These are phyloP conservation scores for Monopis laevigella DNA, from an alignment of 2,888 invertebrate genomes.

Conservation along the genomic window DNA sequence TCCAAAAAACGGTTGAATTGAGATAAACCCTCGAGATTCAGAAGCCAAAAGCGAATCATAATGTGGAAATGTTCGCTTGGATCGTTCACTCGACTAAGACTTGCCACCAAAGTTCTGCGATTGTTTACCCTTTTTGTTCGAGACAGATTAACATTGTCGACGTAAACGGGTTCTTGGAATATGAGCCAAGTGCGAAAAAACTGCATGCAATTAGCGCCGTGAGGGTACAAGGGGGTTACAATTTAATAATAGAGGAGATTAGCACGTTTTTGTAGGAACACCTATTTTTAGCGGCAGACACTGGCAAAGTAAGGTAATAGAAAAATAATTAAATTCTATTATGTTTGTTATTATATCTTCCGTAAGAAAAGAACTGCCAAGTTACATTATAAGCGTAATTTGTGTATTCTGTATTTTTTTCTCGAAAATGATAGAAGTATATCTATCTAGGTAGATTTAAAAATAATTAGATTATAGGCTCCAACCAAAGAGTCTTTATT, in stretches of 20 bases:
- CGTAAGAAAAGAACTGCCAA: too few relatives aligned
- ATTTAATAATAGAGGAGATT: conserved; percentile 1
- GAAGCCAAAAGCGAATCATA: conserved; percentile 22
- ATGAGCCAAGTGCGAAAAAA: neutral
- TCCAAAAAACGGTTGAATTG: neutral
- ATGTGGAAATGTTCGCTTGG: conserved; percentile 42
- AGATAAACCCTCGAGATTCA: neutral
- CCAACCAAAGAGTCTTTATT: too few relatives aligned
- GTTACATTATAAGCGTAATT: too few relatives aligned
- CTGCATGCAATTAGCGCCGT: conserved; percentile 3
- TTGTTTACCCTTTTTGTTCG: conserved; percentile 35
- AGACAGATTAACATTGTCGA: conserved; percentile 3
- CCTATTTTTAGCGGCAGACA: too few relatives aligned
- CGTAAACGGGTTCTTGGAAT: conserved; percentile 1
- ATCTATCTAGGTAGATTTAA: too few relatives aligned
- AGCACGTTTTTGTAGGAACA: neutral
- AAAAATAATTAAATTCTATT: too few relatives aligned
- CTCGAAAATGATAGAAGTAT: too few relatives aligned
- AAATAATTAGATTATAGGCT: too few relatives aligned
- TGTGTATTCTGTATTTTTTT: too few relatives aligned
- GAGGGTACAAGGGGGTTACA: neutral
- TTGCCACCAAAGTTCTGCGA: conserved; percentile 48
- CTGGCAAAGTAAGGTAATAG: too few relatives aligned
- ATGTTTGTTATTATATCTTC: too few relatives aligned
- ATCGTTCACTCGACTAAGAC: conserved; percentile 55